These are phyloP conservation scores for Sinocyclocheilus anshuiensis DNA, from an alignment of 2,113 vertebrate genomes.

Conservation along the genomic window DNA sequence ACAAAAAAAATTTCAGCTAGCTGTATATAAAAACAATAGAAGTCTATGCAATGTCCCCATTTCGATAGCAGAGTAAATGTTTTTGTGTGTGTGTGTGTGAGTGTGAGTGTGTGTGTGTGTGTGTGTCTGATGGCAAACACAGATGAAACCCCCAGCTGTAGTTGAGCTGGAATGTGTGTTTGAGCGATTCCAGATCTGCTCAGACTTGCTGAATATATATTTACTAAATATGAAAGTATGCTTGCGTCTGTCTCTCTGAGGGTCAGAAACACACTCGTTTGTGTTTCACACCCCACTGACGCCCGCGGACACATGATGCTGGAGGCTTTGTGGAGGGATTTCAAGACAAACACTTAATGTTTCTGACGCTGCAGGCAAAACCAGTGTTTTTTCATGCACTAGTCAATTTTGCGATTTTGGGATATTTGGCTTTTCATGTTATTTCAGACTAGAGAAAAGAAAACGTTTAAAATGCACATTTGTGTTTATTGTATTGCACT, in stretches of 20 bases:
- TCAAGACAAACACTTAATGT: background rate
- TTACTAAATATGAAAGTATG: slow-evolving; percentile 36
- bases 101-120: no score
- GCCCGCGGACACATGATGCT: background rate
- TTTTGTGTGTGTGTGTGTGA: no score
- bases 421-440: background rate
- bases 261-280: background rate
- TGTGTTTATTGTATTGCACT: background rate
- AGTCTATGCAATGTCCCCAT: background rate
- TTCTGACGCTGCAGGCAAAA: background rate
- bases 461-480: no score
- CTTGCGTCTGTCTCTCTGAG: background rate
- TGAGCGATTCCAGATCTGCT: slow-evolving; percentile 2
- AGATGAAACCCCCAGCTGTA: background rate
- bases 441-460: background rate
- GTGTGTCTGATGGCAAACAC: background rate
- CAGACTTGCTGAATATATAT: slow-evolving; percentile 27
- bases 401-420: background rate
- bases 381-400: no score
- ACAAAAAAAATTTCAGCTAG: no score
- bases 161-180: slow-evolving; percentile 7
- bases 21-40: background rate
- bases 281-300: background rate
- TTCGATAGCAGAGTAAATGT: background rate
- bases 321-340: background rate